Evolutionary conservation across 2,797 vertebrate species (phyloP).

Genomic region (Percopsis omiscomaycus): DNA sequence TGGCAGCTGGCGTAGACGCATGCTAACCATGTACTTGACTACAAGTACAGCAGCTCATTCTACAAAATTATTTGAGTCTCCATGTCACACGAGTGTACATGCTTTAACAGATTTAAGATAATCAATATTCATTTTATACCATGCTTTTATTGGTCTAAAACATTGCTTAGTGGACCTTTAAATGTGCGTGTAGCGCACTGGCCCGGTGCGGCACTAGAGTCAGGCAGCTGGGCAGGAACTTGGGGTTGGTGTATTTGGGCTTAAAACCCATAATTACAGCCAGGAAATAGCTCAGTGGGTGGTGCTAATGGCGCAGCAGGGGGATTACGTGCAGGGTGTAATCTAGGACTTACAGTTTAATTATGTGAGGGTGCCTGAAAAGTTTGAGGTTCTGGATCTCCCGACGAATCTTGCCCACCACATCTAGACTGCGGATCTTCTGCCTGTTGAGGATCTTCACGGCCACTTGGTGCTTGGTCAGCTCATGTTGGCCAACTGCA

Average conservation of each 20-base stretch:
- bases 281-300: slow-evolving; percentile 64
- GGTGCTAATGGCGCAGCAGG: slow-evolving; percentile 55
- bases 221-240: not conserved
- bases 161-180: too few species aligned
- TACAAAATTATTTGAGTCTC: too few species aligned
- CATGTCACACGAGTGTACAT: too few species aligned
- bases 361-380: slow-evolving; percentile 98
- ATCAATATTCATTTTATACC: too few species aligned
- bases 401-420: slow-evolving; percentile 96
- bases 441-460: slow-evolving; percentile 98
- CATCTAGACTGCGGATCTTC: slow-evolving; percentile 98
- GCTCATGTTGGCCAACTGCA: slow-evolving; percentile 93
- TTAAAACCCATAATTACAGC: slow-evolving; percentile 54
- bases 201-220: too few species aligned
- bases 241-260: slow-evolving; percentile 48
- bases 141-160: too few species aligned
- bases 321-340: slow-evolving; percentile 60
- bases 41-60: too few species aligned
- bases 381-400: slow-evolving; percentile 99
- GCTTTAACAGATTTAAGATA: too few species aligned
- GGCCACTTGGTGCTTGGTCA: slow-evolving; percentile 97
- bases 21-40: too few species aligned
- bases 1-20: too few species aligned
- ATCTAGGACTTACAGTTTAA: slow-evolving; percentile 92
- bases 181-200: too few species aligned